These are phyloP conservation scores for Cryptosula pallasiana DNA, from an alignment of 2,888 invertebrate genomes.

Conservation along the genomic window DNA sequence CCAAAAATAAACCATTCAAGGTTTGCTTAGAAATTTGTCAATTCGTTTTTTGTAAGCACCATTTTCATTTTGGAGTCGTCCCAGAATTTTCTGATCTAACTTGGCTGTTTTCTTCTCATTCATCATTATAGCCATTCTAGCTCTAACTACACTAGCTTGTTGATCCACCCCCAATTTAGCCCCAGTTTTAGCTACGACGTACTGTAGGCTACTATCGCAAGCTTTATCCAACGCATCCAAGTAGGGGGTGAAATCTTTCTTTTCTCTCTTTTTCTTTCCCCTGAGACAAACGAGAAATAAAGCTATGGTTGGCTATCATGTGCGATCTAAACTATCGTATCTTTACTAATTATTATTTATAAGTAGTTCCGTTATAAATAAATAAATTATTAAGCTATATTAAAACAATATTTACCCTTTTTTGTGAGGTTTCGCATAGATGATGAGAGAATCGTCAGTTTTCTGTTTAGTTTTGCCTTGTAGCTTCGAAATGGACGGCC, in stretches of 20 bases:
- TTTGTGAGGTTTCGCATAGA: slow-evolving; percentile 21
- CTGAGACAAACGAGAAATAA: too few relatives aligned
- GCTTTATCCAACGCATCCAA: slow-evolving; percentile 17
- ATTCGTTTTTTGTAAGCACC: slow-evolving; percentile 22
- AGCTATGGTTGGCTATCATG: too few relatives aligned
- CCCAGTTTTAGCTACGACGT: slow-evolving; percentile 6
- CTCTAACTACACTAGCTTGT: not conserved
- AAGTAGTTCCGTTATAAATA: too few relatives aligned
- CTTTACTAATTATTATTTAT: too few relatives aligned
- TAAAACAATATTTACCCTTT: slow-evolving; percentile 3
- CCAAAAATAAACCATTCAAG: not conserved
- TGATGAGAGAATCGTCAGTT: not conserved
- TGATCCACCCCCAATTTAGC: not conserved
- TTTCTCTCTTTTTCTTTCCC: not conserved
- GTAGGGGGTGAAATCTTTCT: not conserved
- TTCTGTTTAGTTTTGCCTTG: slow-evolving; percentile 13
- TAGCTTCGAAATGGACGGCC: not conserved
- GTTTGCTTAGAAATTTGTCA: slow-evolving; percentile 15
- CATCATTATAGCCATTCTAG: not conserved
- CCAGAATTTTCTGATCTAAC: slow-evolving; percentile 14
- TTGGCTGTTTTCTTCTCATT: slow-evolving; percentile 14
- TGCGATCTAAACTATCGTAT: too few relatives aligned
- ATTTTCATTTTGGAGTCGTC: slow-evolving; percentile 4
- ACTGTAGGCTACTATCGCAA: not conserved
- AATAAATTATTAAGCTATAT: too few relatives aligned